phyloP scores from a whole-genome alignment of 2,888 invertebrate genomes.

The Metalampra italica region DNA sequence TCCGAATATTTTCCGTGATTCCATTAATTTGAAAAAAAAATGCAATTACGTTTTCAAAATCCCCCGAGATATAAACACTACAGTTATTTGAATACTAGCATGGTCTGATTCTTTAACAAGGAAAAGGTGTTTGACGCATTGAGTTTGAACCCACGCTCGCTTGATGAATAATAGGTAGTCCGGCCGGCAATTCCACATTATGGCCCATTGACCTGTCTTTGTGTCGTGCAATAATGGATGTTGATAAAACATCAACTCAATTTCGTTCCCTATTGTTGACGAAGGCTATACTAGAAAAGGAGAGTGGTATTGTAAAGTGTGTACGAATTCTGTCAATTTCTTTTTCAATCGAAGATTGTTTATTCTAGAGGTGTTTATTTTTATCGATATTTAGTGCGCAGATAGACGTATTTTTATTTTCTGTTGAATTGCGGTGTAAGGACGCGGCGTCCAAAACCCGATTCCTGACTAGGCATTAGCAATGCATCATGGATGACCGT shows the following conservation, averaged over 20 bases:
- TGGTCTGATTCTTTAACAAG: constrained; percentile 15
- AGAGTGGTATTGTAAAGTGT: neutral
- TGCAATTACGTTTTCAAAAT: no score
- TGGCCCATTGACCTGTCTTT: constrained; percentile 23
- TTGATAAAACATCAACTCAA: constrained; percentile 21
- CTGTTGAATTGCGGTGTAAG: no score
- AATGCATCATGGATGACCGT: no score
- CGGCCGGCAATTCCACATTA: constrained; percentile 6
- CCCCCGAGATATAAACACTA: neutral
- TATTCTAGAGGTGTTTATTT: no score
- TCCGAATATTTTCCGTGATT: no score
- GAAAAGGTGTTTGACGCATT: constrained; percentile 18
- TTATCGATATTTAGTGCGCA: no score
- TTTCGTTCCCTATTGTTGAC: constrained; percentile 4
- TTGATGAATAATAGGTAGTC: constrained; percentile 18
- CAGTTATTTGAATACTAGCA: constrained; percentile 6
- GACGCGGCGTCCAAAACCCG: no score
- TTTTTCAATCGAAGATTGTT: no score
- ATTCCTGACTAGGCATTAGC: no score
- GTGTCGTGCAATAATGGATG: constrained; percentile 11
- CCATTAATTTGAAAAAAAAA: no score
- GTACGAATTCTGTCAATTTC: no score
- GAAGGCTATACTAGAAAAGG: neutral
- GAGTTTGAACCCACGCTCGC: constrained; percentile 11
- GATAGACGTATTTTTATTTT: no score